These are phyloP conservation scores for Gobio occitaniae DNA, from an alignment of 2,797 vertebrate genomes.

Conservation along the genomic window DNA sequence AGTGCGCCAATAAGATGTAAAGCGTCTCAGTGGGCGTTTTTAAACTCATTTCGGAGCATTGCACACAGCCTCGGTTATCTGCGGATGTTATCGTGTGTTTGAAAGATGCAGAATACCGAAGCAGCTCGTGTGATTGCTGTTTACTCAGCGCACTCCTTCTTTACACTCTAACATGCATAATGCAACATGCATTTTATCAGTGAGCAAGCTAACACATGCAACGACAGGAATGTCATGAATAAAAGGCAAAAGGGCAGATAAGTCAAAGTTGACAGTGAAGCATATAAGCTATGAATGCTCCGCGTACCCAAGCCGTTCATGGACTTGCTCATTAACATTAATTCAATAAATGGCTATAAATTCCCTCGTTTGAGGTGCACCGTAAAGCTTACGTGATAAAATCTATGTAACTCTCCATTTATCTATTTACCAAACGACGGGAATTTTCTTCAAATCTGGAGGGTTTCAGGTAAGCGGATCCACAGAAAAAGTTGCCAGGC, in stretches of 20 bases:
- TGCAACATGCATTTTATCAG: not conserved
- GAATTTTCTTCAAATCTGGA: too few relatives aligned
- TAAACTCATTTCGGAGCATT: not conserved
- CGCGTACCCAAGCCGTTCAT: too few relatives aligned
- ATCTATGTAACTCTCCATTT: too few relatives aligned
- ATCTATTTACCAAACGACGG: too few relatives aligned
- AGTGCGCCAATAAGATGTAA: not conserved
- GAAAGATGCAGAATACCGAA: not conserved
- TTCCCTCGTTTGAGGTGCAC: too few relatives aligned
- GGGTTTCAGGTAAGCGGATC: too few relatives aligned
- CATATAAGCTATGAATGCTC: not conserved
- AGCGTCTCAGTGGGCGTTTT: conserved; percentile 14
- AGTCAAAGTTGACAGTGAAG: not conserved
- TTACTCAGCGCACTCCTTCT: not conserved
- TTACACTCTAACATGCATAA: not conserved
- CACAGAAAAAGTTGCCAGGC: too few relatives aligned
- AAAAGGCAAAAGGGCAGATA: not conserved
- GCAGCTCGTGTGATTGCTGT: conserved; percentile 11
- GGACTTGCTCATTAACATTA: too few relatives aligned
- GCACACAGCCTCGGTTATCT: not conserved
- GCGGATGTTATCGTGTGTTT: not conserved
- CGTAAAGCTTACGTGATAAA: too few relatives aligned
- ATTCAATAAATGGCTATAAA: too few relatives aligned
- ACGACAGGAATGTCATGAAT: not conserved
- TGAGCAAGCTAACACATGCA: not conserved